Percentiles rank a stretch among this genome's conserved stretches.
phyloP scores from a whole-genome alignment of 2,888 invertebrate species.

The Villa cingulata region DNA sequence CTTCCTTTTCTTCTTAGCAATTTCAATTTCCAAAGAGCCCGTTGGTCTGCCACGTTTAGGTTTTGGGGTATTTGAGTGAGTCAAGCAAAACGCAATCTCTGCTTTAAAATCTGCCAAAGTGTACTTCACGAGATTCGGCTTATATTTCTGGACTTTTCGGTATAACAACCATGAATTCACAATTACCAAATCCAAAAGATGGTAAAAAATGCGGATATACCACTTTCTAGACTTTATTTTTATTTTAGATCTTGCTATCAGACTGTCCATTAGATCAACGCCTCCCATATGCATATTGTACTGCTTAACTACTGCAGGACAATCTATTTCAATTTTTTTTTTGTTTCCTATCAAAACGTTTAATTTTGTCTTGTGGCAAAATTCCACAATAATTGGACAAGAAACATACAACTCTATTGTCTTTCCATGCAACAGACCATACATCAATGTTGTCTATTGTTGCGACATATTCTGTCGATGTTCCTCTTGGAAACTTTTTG shows the following conservation, averaged over 20 bases:
- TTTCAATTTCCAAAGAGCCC: too few relatives aligned
- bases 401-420: slow-evolving; percentile 5
- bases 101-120: too few relatives aligned
- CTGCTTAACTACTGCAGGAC: too few relatives aligned
- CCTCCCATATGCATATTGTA: too few relatives aligned
- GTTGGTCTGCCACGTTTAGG: too few relatives aligned
- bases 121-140: too few relatives aligned
- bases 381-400: too few relatives aligned
- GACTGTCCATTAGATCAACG: too few relatives aligned
- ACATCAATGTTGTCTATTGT: slow-evolving; percentile 8
- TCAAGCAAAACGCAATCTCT: too few relatives aligned
- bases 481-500: neutral
- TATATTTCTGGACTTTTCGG: neutral
- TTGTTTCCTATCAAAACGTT: slow-evolving; percentile 6
- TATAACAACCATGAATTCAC: slow-evolving; percentile 2
- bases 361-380: neutral
- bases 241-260: slow-evolving; percentile 10
- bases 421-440: slow-evolving; percentile 10
- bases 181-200: slow-evolving; percentile 8
- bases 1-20: too few relatives aligned
- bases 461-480: slow-evolving; percentile 11
- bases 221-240: slow-evolving; percentile 8
- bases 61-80: too few relatives aligned
- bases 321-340: slow-evolving; percentile 5
- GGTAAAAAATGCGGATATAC: too few relatives aligned